These are phyloP conservation scores for Gryllus longicercus DNA, from an alignment of 2,888 invertebrate genomes.

Conservation along the genomic window DNA sequence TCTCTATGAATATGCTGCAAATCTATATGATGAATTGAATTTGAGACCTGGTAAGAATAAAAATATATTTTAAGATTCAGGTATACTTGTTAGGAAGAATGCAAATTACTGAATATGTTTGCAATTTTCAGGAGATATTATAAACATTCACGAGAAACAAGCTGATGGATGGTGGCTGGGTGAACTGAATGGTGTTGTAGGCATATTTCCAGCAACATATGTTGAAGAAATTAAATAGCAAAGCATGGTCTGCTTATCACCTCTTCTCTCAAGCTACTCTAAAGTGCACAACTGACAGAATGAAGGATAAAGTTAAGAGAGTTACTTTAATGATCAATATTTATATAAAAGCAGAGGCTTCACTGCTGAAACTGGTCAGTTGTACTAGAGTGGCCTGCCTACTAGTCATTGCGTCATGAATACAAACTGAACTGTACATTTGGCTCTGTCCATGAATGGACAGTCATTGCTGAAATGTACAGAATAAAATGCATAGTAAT, in stretches of 20 bases:
- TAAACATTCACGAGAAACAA: conserved; percentile 85
- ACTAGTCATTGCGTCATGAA: neutral
- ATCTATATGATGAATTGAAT: conserved; percentile 80
- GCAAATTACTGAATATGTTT: neutral
- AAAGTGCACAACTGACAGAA: too few relatives aligned
- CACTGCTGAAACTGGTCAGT: neutral
- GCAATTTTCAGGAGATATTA: conserved; percentile 67
- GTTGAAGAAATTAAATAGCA: conserved; percentile 69
- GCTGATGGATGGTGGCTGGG: conserved; percentile 96
- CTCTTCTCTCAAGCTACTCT: too few relatives aligned
- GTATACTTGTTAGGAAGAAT: neutral
- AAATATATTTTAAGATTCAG: conserved; percentile 30
- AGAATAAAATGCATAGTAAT: neutral
- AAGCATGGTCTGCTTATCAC: neutral
- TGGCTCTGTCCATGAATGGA: conserved; percentile 1
- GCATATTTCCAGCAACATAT: conserved; percentile 92
- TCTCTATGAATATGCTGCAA: conserved; percentile 82
- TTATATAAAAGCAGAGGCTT: too few relatives aligned
- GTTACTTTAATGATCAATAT: too few relatives aligned
- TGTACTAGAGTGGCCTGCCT: neutral
- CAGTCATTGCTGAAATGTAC: neutral
- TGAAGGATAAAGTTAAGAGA: too few relatives aligned
- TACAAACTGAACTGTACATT: neutral
- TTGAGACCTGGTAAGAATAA: conserved; percentile 58
- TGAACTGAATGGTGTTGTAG: conserved; percentile 77